Evolutionary conservation across 1,140 invertebrate genomes (phyloP).

Genomic region (Pseudobourletiella spinata): DNA sequence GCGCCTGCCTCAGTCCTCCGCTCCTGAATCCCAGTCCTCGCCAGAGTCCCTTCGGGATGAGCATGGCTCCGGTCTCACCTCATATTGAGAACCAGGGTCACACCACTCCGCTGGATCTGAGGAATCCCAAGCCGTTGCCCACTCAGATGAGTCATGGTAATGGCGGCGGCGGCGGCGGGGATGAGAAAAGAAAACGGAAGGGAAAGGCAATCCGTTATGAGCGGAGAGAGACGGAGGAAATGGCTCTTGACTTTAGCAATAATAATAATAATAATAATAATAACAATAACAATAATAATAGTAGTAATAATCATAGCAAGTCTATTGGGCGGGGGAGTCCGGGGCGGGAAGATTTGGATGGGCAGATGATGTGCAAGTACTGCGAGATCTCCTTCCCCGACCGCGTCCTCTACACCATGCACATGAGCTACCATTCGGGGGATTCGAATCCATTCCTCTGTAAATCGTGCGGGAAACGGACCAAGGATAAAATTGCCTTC

Average conservation of each 20-base stretch:
- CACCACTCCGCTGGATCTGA: constrained; percentile 31
- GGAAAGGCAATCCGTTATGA: constrained; percentile 68
- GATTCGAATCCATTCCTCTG: constrained; percentile 84
- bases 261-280: constrained; percentile 20
- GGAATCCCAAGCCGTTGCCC: constrained; percentile 18
- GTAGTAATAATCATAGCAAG: too few species aligned
- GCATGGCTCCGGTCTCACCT: background rate
- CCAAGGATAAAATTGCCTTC: constrained; percentile 73
- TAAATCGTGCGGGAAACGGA: constrained; percentile 82
- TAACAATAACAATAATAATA: constrained; percentile 8
- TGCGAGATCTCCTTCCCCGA: constrained; percentile 89
- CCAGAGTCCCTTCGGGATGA: background rate
- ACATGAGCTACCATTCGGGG: constrained; percentile 86
- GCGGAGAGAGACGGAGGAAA: constrained; percentile 41
- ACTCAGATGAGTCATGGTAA: constrained; percentile 18
- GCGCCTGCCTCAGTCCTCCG: background rate
- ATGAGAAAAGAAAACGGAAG: constrained; percentile 56
- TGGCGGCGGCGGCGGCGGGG: constrained; percentile 8
- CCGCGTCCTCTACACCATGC: constrained; percentile 81
- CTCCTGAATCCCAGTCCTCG: background rate
- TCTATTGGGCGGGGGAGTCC: background rate
- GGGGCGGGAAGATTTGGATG: background rate
- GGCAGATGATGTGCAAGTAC: constrained; percentile 56
- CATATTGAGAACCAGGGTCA: background rate
- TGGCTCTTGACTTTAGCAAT: constrained; percentile 32